Percentiles rank a stretch among this genome's conserved stretches.
phyloP scores from a whole-genome alignment of 2,888 invertebrate genomes.

The Caenorhabditis plicata region DNA sequence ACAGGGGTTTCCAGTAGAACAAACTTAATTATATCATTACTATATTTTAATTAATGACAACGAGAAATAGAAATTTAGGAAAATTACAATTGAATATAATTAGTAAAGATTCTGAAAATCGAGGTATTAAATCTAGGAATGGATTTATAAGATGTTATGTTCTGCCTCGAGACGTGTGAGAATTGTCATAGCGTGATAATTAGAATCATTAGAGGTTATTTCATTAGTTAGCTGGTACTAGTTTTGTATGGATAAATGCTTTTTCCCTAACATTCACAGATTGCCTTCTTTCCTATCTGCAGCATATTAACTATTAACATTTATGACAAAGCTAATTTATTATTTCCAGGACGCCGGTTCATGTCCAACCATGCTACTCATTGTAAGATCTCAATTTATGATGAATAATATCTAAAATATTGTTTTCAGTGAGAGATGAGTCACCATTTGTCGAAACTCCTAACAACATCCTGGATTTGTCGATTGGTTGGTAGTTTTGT shows the following conservation, averaged over 20 bases:
- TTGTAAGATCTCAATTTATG: constrained; percentile 6
- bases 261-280: background rate
- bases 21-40: too few species aligned
- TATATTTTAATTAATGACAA: too few species aligned
- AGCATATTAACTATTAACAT: background rate
- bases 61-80: too few species aligned
- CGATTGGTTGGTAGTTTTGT: constrained; percentile 31
- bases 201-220: too few species aligned
- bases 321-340: background rate
- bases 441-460: constrained; percentile 47
- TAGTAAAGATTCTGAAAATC: too few species aligned
- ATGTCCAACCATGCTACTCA: constrained; percentile 33
- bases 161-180: too few species aligned
- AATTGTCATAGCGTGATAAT: too few species aligned
- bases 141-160: too few species aligned
- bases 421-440: constrained; percentile 42
- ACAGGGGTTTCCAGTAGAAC: too few species aligned
- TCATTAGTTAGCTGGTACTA: constrained; percentile 1
- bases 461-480: constrained; percentile 45
- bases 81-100: too few species aligned
- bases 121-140: too few species aligned
- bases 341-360: constrained; percentile 32
- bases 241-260: background rate
- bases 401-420: background rate
- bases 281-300: background rate